Evolutionary conservation across 2,888 invertebrate species (phyloP).

Genomic region (Phengaris alcon): DNA sequence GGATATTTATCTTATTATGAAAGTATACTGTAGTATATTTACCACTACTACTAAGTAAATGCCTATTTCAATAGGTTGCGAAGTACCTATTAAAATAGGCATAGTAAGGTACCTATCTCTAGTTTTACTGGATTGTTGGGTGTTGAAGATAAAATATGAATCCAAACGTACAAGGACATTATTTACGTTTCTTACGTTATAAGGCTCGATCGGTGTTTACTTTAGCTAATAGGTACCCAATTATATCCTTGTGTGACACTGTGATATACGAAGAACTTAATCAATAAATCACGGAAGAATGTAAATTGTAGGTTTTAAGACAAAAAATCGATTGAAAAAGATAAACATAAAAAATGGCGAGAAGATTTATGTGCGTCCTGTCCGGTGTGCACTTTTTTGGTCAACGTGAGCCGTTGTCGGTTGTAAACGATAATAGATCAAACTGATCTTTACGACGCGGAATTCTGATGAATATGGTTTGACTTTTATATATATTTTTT

Average conservation of each 20-base stretch:
- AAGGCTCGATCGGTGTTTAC: too few relatives aligned
- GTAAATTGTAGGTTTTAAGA: conserved; percentile 2
- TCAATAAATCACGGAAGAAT: conserved; percentile 14
- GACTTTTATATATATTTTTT: conserved; percentile 9
- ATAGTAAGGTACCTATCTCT: too few relatives aligned
- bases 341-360: conserved; percentile 16
- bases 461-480: conserved; percentile 2
- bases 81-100: too few relatives aligned
- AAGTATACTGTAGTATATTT: not conserved
- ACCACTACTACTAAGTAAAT: too few relatives aligned
- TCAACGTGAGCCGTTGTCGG: not conserved
- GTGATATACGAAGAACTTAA: not conserved
- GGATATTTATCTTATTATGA: not conserved
- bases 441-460: conserved; percentile 19
- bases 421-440: conserved; percentile 12
- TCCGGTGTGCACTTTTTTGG: conserved; percentile 22
- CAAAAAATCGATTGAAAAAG: conserved; percentile 11
- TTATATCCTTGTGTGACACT: not conserved
- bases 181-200: too few relatives aligned
- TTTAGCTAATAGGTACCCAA: too few relatives aligned
- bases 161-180: too few relatives aligned
- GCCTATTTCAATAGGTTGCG: too few relatives aligned
- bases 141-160: too few relatives aligned
- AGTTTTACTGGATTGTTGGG: too few relatives aligned
- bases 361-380: conserved; percentile 14